Evolutionary conservation across 2,113 vertebrate species (phyloP), one percentile per base, ranked within the genome.

Genomic region (Carettochelys insculpta): DNA sequence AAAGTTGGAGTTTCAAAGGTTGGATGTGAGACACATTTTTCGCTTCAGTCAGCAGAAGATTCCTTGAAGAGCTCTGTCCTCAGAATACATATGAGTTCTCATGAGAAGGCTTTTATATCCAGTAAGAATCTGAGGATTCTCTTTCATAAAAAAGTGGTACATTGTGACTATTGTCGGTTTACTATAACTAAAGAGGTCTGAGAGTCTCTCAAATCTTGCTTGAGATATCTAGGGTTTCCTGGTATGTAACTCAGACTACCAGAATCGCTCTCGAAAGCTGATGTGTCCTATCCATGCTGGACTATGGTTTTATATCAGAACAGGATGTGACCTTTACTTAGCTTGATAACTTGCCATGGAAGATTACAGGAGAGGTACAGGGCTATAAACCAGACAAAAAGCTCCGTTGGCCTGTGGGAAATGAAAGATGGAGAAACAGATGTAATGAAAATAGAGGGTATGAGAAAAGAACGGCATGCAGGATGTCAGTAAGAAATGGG

Each of bases 251-350:
- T 43, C 38, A 73, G 68, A n/a, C 22, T 43, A 38, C 20, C 68
- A 14, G 38, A 25, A 45, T 73, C 41, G 41, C 41, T 73, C 68
- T 73, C 27, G 41, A 73, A 65, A 73, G 24, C 24, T 73, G 41
- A 73, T 73, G 22, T 45, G 77, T 43, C 79, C 86, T 2, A 0
- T 19, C 27, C 73, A 17, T 24, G 38, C 52, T 80, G 56, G 20
- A 92, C 77, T 34, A 84, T 87, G 91, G 16, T 12, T 85, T 65
- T 61, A 14, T 86, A 88, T 95, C 78, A 89, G 81, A 82, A 71
- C 14, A 56, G 53, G 41, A 43, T 20, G 80, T 84, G 85, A n/a
- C 41, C 81, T 92, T 90, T 71, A 4, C 86, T 91, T 90, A 52
- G 19, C 56, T 87, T 81, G 73, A n/a, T 86, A 87, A 77, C 84